phyloP scores from a whole-genome alignment of 2,888 invertebrate genomes.

The Aradus depressus region DNA sequence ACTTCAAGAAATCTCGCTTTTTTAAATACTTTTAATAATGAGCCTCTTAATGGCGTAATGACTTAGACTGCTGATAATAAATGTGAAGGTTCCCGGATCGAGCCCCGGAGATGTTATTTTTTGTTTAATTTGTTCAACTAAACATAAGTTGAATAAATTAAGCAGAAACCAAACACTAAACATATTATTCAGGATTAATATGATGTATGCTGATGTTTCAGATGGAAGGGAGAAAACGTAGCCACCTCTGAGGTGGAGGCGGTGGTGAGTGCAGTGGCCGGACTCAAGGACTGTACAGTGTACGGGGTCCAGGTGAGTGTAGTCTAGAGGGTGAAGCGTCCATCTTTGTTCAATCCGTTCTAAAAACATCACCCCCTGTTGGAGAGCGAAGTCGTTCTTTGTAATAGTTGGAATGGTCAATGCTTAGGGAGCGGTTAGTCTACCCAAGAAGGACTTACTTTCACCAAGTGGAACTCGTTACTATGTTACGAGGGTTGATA shows the following conservation, averaged over 20 bases:
- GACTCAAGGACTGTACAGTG: slow-evolving; percentile 27
- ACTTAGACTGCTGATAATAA: no score
- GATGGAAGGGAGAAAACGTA: slow-evolving; percentile 95
- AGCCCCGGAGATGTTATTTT: no score
- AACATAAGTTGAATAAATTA: not conserved
- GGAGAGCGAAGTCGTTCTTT: no score
- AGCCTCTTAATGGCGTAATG: not conserved
- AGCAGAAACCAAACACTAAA: not conserved
- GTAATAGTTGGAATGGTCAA: no score
- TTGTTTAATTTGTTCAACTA: no score
- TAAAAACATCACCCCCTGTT: no score
- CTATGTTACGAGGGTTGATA: no score
- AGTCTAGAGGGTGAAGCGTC: not conserved
- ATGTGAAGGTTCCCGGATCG: no score
- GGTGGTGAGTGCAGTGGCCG: slow-evolving; percentile 62
- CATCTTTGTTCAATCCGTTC: no score
- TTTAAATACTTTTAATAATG: not conserved
- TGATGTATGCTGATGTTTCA: slow-evolving; percentile 30
- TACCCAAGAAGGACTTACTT: no score
- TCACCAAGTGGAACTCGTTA: no score
- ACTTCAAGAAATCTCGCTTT: not conserved
- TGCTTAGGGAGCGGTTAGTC: no score
- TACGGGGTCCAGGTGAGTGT: slow-evolving; percentile 30
- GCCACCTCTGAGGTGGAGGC: slow-evolving; percentile 92
- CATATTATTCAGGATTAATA: not conserved